These are phyloP conservation scores for Bugula neritina DNA, from an alignment of 2,888 invertebrate species.

Conservation along the genomic window DNA sequence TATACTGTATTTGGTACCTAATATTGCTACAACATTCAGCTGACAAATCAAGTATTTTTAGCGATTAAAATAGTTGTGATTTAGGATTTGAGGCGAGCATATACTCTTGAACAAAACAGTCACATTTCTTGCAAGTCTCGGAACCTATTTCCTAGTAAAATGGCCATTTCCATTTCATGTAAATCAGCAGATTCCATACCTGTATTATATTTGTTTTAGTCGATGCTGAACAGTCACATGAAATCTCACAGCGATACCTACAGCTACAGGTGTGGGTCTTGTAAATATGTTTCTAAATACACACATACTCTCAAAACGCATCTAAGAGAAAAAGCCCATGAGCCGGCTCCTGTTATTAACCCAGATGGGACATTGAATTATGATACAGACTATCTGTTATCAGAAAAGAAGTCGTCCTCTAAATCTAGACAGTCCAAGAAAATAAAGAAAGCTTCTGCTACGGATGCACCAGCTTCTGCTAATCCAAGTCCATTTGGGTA, in stretches of 20 bases:
- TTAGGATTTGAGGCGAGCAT: too few relatives aligned
- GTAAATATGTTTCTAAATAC: constrained; percentile 94
- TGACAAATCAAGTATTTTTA: background rate
- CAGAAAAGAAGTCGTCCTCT: background rate
- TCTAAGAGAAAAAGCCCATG: constrained; percentile 82
- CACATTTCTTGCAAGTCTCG: too few relatives aligned
- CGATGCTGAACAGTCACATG: constrained; percentile 96
- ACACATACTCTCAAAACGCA: constrained; percentile 94
- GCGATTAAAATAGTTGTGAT: too few relatives aligned
- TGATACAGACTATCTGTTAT: background rate
- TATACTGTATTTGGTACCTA: too few relatives aligned
- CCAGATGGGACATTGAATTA: constrained; percentile 41
- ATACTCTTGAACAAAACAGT: too few relatives aligned
- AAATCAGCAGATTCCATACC: too few relatives aligned
- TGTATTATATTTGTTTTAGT: constrained; percentile 60
- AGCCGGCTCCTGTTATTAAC: constrained; percentile 72
- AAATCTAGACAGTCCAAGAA: background rate
- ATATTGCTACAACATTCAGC: background rate
- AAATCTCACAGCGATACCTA: constrained; percentile 83
- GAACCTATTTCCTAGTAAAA: too few relatives aligned
- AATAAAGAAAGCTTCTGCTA: background rate
- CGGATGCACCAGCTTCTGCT: background rate
- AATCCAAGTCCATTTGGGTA: too few relatives aligned
- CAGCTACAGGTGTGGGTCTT: constrained; percentile 86
- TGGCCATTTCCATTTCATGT: too few relatives aligned